Base-by-base conservation (phyloP, 64 coral and sea anemone species). In the Pocillopora damicornis region DNA sequence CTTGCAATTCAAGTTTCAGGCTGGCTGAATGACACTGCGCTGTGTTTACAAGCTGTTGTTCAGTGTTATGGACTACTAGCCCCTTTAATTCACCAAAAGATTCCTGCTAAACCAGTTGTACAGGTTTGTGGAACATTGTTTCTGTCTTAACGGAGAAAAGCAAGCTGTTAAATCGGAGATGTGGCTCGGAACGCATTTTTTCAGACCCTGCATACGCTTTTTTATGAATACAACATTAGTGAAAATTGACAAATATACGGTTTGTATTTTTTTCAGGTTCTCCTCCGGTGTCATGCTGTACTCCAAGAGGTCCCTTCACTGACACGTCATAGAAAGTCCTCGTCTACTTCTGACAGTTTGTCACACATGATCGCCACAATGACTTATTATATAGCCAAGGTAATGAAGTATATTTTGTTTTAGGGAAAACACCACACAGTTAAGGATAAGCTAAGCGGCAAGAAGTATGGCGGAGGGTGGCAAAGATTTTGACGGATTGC, bases 331-430 rank as follows among this genome's bases (percentile, higher is more conserved):
- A 88, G 96, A 35, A 90, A 91, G 76, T 91, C 92, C 10, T 82
- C 77, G 42, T 88, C 87, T 30, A 82, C 93, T 11, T 95, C 93
- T 16, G 96, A 98, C 38, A 98, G 96, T 20, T 62, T 98, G 35
- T 95, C 93, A 23, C 96, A 98, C 76, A 92, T 98, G 93, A 92
- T 98, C 61, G 96, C 96, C n/a, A 87, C 93, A 4, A 84, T 98
- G n/a, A 98, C 96, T 1, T 95, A 95, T 72, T 95, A 94, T 61
- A 83, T 98, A 65, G 88, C 88, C 10, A 98, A 98, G 90, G 96
- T 98, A 94, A 51, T 59, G 58, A 23, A 35, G 34, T 69, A 15
- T 15, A 66, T 11, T 74, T 74, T 30, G 30, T 30, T 30, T 30
- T 30, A 30, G 30, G 30, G 30, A 30, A 30, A 30, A 30, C 30